Percentiles rank a stretch among this genome's conserved stretches.
Conservation (phyloP, 2,113 vertebrate genomes). For the Empidonax traillii region DNA sequence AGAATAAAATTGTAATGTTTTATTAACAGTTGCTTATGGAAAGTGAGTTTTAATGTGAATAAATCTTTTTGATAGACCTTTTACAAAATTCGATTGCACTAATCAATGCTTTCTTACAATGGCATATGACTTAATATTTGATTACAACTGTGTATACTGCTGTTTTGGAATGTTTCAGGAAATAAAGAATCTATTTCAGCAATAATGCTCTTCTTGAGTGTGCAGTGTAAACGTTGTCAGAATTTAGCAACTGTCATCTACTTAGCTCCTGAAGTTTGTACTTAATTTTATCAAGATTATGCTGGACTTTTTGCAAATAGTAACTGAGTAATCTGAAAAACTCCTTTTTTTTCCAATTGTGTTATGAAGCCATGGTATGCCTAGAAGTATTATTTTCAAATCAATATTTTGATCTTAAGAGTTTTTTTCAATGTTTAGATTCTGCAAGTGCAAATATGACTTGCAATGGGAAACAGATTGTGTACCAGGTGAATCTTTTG, state of each 20-base stretch:
- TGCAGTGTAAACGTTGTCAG: not conserved
- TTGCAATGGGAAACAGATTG: not conserved
- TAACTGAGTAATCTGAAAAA: not conserved
- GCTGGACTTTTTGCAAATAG: not conserved
- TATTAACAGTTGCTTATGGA: conserved; percentile 79
- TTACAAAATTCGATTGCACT: conserved; percentile 84
- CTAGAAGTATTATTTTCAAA: not conserved
- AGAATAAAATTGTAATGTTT: conserved; percentile 77
- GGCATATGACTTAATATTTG: conserved; percentile 79
- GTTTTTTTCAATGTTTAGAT: not conserved
- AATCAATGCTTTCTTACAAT: conserved; percentile 83
- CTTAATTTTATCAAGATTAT: not conserved
- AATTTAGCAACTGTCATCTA: not conserved
- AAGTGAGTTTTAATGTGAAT: conserved; percentile 81
- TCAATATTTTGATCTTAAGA: not conserved
- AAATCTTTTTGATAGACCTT: conserved; percentile 85
- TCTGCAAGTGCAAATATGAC: not conserved
- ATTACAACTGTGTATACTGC: conserved; percentile 78
- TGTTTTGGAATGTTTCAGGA: conserved; percentile 84
- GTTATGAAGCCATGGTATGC: not conserved
- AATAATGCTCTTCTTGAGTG: conserved; percentile 62
- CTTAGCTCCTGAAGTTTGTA: not conserved
- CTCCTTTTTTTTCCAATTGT: not conserved
- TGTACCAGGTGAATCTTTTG: not conserved
- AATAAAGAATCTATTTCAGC: conserved; percentile 86